These are phyloP conservation scores for Dinocampus coccinellae DNA, from an alignment of 2,888 invertebrate species.

Conservation along the genomic window DNA sequence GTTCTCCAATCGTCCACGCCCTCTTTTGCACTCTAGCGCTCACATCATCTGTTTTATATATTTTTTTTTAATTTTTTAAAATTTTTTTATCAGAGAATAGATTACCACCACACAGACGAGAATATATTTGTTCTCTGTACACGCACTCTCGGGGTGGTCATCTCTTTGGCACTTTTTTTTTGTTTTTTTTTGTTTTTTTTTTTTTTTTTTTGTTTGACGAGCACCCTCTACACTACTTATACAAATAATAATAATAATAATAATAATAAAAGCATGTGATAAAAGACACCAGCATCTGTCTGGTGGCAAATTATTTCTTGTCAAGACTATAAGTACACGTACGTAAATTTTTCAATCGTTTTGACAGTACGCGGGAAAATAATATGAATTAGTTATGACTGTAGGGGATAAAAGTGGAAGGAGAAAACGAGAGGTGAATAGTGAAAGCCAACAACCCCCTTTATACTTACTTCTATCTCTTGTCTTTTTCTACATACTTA, in stretches of 20 bases:
- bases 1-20: constrained; percentile 26
- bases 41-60: background rate
- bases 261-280: background rate
- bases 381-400: constrained; percentile 61
- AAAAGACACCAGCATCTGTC: background rate
- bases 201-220: too few relatives aligned
- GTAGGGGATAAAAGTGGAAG: too few relatives aligned
- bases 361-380: constrained; percentile 24
- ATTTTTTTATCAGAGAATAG: background rate
- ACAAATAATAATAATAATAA: too few relatives aligned
- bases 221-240: background rate
- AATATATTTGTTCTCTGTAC: background rate
- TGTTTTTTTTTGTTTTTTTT: too few relatives aligned
- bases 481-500: background rate
- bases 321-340: constrained; percentile 6
- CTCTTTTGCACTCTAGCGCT: constrained; percentile 28
- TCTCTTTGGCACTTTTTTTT: constrained; percentile 17
- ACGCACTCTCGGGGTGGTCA: background rate
- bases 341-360: constrained; percentile 25
- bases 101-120: background rate
- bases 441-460: constrained; percentile 47
- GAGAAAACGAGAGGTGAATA: too few relatives aligned
- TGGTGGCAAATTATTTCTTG: constrained; percentile 7
- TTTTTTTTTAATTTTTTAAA: too few relatives aligned
- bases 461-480: background rate